Evolutionary conservation across 2,113 vertebrate species (phyloP), one percentile per base, ranked within the genome.

Genomic region (Lates calcarifer): DNA sequence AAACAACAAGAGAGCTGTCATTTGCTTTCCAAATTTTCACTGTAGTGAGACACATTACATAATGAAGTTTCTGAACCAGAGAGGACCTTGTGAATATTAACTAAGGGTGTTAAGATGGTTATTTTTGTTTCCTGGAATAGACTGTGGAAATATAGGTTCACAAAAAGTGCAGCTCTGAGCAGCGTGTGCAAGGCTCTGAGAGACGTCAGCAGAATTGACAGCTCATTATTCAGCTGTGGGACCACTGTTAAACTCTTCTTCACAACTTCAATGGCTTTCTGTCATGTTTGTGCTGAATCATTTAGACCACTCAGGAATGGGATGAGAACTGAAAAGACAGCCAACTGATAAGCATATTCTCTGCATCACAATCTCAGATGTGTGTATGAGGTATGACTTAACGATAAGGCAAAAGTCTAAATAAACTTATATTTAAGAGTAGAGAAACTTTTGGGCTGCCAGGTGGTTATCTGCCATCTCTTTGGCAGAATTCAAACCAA

Each of bases 1-100:
- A 87, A 85, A 90, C 83, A 43, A 74, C 74, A 74, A 28, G 37
- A 70, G 37, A 87, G 82, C 77, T 84, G 51, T 29, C 45, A 84
- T 90, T 91, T 90, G 87, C 18, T 85, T 85, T 56, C 63, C 87
- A 90, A 89, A 89, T 88, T 18, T 69, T 51, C 24, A 53, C 6
- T 26, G 28, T 45, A 77, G 64, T 56, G 45, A 47, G 24, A 70
- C 72, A 61, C 41, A 41, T 47, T 35, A 62, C 43, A 45, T n/a
- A 49, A 31, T 72, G 6, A 57, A n/a, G 47, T 66, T 39, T 69
- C 69, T 24, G 1, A 78, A 62, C 66, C 76, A 74, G 62, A 63
- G 39, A 29, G 47, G 64, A 73, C 45, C 57, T 58, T 67, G 28
- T 66, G 57, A 58, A 67, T 72, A 71, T 68, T 70, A 79, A 83